Conservation (phyloP, 2,797 vertebrate species). For the Pteropus rufus region DNA sequence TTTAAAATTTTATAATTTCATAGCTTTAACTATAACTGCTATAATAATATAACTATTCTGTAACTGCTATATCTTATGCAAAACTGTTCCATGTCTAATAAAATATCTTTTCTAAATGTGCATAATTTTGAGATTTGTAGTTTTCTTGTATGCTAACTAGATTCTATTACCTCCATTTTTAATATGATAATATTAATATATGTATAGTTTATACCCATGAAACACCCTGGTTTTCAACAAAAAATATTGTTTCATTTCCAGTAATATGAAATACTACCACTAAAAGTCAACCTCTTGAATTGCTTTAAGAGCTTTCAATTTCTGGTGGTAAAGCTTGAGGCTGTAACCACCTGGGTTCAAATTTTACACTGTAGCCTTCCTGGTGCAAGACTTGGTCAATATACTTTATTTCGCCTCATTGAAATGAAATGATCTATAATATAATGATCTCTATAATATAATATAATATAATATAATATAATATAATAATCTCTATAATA, state of each 20-base stretch:
- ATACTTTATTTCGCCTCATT: neutral
- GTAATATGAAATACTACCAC: neutral
- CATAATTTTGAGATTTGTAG: neutral
- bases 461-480: too few relatives aligned
- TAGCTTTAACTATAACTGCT: neutral
- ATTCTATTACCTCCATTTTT: neutral
- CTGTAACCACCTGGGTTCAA: neutral
- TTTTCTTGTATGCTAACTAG: neutral
- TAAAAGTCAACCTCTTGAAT: neutral
- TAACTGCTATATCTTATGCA: neutral
- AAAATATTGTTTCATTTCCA: neutral
- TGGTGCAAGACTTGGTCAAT: neutral
- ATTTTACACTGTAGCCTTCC: neutral
- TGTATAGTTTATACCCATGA: neutral
- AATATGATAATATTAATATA: neutral
- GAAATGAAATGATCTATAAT: neutral
- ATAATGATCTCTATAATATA: neutral
- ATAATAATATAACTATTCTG: neutral
- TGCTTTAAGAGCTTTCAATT: neutral
- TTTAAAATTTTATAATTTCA: neutral
- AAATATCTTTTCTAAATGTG: neutral
- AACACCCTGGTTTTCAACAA: neutral
- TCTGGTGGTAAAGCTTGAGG: neutral
- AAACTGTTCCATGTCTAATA: neutral
- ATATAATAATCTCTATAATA: neutral